These are phyloP conservation scores for Morpho deidamia DNA, from an alignment of 2,888 invertebrate species.

Conservation along the genomic window DNA sequence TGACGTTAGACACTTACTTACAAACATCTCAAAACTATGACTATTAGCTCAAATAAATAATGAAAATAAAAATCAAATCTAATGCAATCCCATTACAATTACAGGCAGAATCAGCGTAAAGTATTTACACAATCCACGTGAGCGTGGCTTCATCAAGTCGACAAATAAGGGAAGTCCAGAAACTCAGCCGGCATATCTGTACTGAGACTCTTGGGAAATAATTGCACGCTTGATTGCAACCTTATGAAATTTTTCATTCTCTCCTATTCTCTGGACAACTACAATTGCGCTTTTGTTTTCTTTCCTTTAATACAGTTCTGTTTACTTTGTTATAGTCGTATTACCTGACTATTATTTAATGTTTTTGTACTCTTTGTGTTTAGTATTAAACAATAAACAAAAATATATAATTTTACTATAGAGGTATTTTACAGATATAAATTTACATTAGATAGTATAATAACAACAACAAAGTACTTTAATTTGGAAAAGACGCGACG, in stretches of 20 bases:
- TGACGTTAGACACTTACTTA: no score
- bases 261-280: constrained; percentile 20
- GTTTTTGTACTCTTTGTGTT: no score
- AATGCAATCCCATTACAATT: constrained; percentile 19
- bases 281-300: neutral
- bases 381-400: no score
- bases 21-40: no score
- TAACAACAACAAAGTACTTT: no score
- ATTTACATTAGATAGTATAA: no score
- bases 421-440: no score
- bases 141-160: constrained; percentile 45
- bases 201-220: constrained; percentile 68
- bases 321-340: neutral
- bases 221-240: constrained; percentile 61
- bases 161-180: constrained; percentile 67
- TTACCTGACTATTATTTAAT: neutral
- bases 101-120: constrained; percentile 20
- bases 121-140: constrained; percentile 23
- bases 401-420: no score
- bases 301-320: no score
- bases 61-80: neutral
- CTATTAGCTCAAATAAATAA: neutral
- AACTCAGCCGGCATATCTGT: constrained; percentile 63
- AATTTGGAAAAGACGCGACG: no score
- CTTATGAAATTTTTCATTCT: constrained; percentile 52